Evolutionary conservation across 2,797 vertebrate species (phyloP).

Genomic region (Macropus fuliginosus): DNA sequence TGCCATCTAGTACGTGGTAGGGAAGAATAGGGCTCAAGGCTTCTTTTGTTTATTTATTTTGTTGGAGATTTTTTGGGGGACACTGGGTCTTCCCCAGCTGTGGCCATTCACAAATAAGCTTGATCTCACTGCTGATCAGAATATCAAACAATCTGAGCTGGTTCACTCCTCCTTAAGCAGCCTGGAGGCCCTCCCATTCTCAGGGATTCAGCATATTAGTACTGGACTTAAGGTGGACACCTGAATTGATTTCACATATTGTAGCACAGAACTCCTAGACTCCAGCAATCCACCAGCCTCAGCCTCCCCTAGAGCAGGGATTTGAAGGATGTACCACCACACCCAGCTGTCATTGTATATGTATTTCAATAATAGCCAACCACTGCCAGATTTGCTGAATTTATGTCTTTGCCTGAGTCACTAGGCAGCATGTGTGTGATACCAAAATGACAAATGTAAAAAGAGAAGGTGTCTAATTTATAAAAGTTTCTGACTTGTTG

Average conservation of each 20-base stretch:
- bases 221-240: neutral
- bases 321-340: neutral
- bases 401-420: neutral
- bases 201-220: neutral
- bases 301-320: neutral
- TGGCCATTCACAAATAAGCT: neutral
- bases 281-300: neutral
- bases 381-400: neutral
- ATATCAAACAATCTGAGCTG: neutral
- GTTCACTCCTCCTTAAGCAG: neutral
- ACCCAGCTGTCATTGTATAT: neutral
- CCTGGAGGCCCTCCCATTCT: neutral
- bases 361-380: neutral
- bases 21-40: neutral
- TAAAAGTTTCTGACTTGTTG: neutral
- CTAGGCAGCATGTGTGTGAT: neutral
- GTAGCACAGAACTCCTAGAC: neutral
- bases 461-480: constrained; percentile 12
- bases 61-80: too few species aligned
- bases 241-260: neutral
- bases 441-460: constrained; percentile 12
- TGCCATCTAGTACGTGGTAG: neutral
- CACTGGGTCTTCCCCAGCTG: too few species aligned
- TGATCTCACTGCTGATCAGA: neutral
- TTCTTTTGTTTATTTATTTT: neutral